Conservation (phyloP, 1,140 invertebrate species). For the Drosophila rufa region DNA sequence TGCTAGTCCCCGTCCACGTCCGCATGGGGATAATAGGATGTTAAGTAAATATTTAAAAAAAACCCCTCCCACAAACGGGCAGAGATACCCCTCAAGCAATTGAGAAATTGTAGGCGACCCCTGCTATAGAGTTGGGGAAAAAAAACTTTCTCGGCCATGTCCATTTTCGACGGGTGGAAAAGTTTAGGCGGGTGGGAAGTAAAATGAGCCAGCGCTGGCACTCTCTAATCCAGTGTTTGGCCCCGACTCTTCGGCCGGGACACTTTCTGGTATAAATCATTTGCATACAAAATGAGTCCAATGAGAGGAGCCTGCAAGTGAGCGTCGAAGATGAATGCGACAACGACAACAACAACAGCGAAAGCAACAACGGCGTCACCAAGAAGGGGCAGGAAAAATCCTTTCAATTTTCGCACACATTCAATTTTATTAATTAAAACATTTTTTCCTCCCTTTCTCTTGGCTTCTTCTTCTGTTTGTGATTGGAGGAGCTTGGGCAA, state of each 20-base stretch:
- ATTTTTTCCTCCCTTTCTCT: constrained; percentile 62
- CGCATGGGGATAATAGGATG: constrained; percentile 77
- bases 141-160: constrained; percentile 58
- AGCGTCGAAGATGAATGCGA: constrained; percentile 76
- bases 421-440: constrained; percentile 85
- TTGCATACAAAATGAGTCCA: constrained; percentile 84
- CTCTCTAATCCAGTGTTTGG: constrained; percentile 78
- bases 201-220: constrained; percentile 65
- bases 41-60: constrained; percentile 84
- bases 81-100: constrained; percentile 27
- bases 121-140: constrained; percentile 5
- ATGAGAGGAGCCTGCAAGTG: constrained; percentile 64
- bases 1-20: constrained; percentile 56
- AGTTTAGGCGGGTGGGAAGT: constrained; percentile 7
- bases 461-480: constrained; percentile 46
- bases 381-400: constrained; percentile 70
- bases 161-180: constrained; percentile 49
- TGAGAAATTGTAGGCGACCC: constrained; percentile 62
- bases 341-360: constrained; percentile 54
- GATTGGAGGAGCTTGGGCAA: constrained; percentile 77
- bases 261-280: constrained; percentile 84
- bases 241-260: constrained; percentile 58
- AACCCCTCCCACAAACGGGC: constrained; percentile 14
- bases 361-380: constrained; percentile 27
- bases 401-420: constrained; percentile 84